These are phyloP conservation scores for Laspeyria flexula DNA, from an alignment of 2,888 invertebrate species.

Conservation along the genomic window DNA sequence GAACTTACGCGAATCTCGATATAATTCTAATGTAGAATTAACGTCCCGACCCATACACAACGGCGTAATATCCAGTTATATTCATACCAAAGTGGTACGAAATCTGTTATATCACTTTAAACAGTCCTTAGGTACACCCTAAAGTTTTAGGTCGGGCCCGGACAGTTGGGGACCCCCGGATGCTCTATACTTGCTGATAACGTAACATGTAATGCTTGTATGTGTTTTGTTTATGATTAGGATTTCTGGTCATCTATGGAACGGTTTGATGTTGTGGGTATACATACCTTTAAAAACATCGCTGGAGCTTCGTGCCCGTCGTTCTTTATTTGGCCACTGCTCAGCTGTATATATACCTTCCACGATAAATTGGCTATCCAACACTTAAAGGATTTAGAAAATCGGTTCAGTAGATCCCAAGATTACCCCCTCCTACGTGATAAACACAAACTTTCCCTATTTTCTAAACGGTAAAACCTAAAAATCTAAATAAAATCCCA, in stretches of 20 bases:
- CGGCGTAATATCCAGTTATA: constrained; percentile 50
- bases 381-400: too few species aligned
- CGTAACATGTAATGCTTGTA: constrained; percentile 45
- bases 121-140: constrained; percentile 58
- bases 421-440: too few species aligned
- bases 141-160: constrained; percentile 64
- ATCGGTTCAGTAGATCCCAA: too few species aligned
- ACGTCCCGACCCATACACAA: constrained; percentile 44
- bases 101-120: constrained; percentile 71
- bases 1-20: constrained; percentile 3
- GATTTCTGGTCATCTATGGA: constrained; percentile 33
- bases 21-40: constrained; percentile 33
- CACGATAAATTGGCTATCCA: too few species aligned
- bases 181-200: constrained; percentile 48
- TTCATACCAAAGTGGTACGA: constrained; percentile 50
- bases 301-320: too few species aligned
- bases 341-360: too few species aligned
- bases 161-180: constrained; percentile 51
- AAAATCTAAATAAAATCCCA: too few species aligned
- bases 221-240: constrained; percentile 30
- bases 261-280: not conserved
- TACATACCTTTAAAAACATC: too few species aligned
- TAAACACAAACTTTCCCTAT: too few species aligned
- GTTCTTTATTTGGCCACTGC: too few species aligned
- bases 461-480: too few species aligned